A percentile compares a stretch with the other conserved stretches of the same genome.
Conservation (phyloP, 2,797 vertebrate species). For the Pseudocheirus occidentalis region DNA sequence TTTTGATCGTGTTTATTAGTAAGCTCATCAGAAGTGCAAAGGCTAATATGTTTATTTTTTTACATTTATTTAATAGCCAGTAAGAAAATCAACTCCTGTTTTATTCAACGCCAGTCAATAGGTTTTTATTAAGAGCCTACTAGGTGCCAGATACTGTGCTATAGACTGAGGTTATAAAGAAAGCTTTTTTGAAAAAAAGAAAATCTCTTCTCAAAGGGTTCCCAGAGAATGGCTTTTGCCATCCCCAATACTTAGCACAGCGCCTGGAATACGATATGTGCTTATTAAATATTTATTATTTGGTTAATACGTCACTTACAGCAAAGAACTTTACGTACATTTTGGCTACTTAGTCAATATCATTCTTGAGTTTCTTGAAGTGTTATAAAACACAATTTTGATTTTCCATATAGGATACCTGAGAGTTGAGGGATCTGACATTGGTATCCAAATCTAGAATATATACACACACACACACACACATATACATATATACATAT, state of each 20-base stretch:
- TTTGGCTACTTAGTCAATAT: slow-evolving; percentile 30
- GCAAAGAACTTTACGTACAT: background rate
- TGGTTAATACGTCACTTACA: background rate
- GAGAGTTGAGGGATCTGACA: background rate
- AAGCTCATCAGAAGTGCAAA: background rate
- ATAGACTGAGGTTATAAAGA: background rate
- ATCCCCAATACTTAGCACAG: background rate
- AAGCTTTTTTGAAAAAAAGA: background rate
- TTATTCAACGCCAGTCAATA: background rate
- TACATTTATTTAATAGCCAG: background rate
- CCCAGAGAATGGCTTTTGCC: background rate
- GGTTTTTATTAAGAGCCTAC: background rate
- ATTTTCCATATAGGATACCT: slow-evolving; percentile 12
- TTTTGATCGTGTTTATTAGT: background rate
- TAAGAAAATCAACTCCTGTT: background rate
- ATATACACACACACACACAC: no score
- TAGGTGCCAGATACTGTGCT: background rate
- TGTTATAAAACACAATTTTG: background rate
- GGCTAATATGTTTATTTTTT: background rate
- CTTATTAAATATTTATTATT: background rate
- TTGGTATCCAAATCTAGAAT: background rate
- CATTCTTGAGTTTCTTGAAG: background rate
- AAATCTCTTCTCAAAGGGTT: background rate
- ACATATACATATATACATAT: no score
- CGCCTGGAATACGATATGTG: background rate